Percentiles rank a stretch among this genome's conserved stretches.
phyloP scores from a whole-genome alignment of 2,888 invertebrate species.

The Tipula unca region DNA sequence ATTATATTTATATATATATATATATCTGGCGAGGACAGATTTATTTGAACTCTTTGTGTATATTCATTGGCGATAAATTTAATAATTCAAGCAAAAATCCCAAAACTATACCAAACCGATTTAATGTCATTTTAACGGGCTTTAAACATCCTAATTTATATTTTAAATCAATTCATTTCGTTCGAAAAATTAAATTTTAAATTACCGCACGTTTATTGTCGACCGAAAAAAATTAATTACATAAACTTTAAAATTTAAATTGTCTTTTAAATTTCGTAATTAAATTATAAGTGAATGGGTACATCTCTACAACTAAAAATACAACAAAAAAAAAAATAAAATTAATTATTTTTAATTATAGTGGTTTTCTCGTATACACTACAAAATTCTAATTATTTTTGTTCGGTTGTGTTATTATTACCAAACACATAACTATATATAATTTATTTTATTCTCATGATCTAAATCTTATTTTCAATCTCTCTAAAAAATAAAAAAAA shows the following conservation, averaged over 20 bases:
- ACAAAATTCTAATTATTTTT: neutral
- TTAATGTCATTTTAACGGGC: too few relatives aligned
- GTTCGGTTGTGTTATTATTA: neutral
- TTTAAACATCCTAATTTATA: too few relatives aligned
- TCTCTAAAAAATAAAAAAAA: neutral
- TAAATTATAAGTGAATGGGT: neutral
- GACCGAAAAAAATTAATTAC: neutral
- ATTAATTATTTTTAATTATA: neutral
- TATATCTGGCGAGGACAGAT: too few relatives aligned
- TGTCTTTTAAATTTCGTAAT: neutral
- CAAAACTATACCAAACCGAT: too few relatives aligned
- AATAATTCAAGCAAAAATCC: too few relatives aligned
- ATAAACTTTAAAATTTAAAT: neutral
- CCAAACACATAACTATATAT: slow-evolving; percentile 8
- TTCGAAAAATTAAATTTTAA: neutral
- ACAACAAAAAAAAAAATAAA: neutral
- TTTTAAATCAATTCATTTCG: too few relatives aligned
- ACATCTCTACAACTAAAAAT: too few relatives aligned
- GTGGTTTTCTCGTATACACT: neutral
- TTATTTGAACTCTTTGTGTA: too few relatives aligned
- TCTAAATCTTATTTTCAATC: neutral
- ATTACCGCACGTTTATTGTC: neutral
- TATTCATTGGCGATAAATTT: too few relatives aligned
- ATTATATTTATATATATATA: too few relatives aligned
- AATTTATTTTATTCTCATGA: neutral